Percentiles rank a stretch among this genome's conserved stretches.
These are phyloP conservation scores for Drosophila teissieri DNA, from an alignment of 1,140 invertebrate species.

Conservation along the genomic window DNA sequence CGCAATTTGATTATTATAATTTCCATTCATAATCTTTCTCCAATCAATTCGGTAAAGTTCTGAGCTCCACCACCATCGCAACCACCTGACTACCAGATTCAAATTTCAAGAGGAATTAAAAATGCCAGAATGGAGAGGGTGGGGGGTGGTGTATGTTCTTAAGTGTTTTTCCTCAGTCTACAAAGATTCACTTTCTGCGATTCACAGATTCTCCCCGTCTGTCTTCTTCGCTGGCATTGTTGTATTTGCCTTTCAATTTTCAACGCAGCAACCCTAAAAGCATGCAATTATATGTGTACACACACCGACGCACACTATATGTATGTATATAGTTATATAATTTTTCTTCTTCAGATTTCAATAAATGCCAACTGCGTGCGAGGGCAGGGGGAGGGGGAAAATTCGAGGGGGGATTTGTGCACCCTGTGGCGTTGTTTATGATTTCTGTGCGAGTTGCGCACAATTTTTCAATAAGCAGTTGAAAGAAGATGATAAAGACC, in stretches of 20 bases:
- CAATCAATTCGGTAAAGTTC: slow-evolving; percentile 21
- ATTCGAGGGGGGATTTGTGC: slow-evolving; percentile 1
- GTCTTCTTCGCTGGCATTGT: slow-evolving; percentile 21
- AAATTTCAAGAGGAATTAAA: slow-evolving; percentile 19
- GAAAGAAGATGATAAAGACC: slow-evolving; percentile 32
- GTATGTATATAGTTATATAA: slow-evolving; percentile 24
- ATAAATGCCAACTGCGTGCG: slow-evolving; percentile 65
- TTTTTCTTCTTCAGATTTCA: slow-evolving; percentile 67
- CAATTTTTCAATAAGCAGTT: slow-evolving; percentile 78
- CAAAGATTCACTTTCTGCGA: slow-evolving; percentile 1
- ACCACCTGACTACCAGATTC: not conserved
- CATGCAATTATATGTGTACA: slow-evolving; percentile 63
- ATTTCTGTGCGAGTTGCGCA: slow-evolving; percentile 67
- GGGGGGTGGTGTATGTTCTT: slow-evolving; percentile 2
- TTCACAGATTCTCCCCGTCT: slow-evolving; percentile 5
- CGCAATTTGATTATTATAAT: slow-evolving; percentile 17
- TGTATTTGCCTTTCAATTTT: slow-evolving; percentile 68
- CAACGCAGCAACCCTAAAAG: slow-evolving; percentile 69
- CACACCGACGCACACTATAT: not conserved
- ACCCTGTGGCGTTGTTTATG: slow-evolving; percentile 76
- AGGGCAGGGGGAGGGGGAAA: too few species aligned
- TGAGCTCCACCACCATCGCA: not conserved
- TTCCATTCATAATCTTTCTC: slow-evolving; percentile 13
- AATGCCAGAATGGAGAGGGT: not conserved
- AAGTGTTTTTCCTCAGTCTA: slow-evolving; percentile 23